Conservation (phyloP, 2,888 invertebrate species). For the Cantharis flavilabris region DNA sequence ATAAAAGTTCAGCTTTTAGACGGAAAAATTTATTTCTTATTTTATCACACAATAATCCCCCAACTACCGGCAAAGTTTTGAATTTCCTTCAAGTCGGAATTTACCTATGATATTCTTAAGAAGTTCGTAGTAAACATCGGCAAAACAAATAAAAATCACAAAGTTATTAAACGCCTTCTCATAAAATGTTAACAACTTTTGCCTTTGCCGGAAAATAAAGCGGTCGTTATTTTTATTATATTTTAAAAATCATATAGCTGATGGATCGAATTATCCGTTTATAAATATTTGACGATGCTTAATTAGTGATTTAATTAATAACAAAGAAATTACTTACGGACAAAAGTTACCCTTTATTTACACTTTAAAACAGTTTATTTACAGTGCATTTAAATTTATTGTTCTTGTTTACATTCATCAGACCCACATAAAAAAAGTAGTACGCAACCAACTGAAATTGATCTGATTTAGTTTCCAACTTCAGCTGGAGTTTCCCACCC, state of each 20-base stretch:
- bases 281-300: background rate
- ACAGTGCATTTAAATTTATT: slow-evolving; percentile 20
- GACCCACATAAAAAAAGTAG: slow-evolving; percentile 41
- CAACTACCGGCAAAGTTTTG: background rate
- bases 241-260: background rate
- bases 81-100: background rate
- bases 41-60: background rate
- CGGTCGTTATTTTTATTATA: background rate
- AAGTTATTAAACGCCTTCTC: background rate
- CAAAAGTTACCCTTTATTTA: background rate
- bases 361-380: background rate
- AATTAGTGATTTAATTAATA: background rate
- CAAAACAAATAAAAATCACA: background rate
- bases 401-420: slow-evolving; percentile 39
- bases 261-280: background rate
- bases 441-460: slow-evolving; percentile 39
- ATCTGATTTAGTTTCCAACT: slow-evolving; percentile 36
- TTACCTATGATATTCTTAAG: background rate
- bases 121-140: background rate
- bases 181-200: background rate
- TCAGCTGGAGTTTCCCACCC: slow-evolving; percentile 25
- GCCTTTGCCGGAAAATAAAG: background rate
- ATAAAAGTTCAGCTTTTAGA: slow-evolving; percentile 6
- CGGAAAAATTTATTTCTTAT: background rate
- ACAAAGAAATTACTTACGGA: background rate